phyloP scores from a whole-genome alignment of 2,797 vertebrate species.

The Loris lydekkerianus region DNA sequence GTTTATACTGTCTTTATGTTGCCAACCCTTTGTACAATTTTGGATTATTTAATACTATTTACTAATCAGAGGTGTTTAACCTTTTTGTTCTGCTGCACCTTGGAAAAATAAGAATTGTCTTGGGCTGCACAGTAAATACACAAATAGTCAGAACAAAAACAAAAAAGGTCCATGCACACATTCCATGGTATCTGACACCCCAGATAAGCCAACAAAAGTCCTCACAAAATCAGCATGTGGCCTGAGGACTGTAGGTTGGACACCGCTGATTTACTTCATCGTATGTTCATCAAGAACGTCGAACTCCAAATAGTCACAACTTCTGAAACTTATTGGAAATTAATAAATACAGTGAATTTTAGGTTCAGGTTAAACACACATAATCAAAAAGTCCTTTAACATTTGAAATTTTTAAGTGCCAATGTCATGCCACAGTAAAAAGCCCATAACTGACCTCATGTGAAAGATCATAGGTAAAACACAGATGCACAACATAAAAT shows the following conservation, averaged over 20 bases:
- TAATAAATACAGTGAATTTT: not conserved
- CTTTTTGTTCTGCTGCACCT: too few relatives aligned
- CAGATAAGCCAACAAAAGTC: too few relatives aligned
- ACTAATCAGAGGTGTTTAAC: slow-evolving; percentile 10
- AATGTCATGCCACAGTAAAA: not conserved
- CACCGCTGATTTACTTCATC: not conserved
- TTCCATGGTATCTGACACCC: too few relatives aligned
- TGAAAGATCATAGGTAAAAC: not conserved
- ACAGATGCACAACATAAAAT: not conserved
- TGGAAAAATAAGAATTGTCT: too few relatives aligned
- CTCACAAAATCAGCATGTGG: too few relatives aligned
- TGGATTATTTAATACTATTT: slow-evolving; percentile 24
- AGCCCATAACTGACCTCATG: not conserved
- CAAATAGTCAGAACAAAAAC: too few relatives aligned
- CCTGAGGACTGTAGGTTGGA: too few relatives aligned
- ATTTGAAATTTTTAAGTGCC: not conserved
- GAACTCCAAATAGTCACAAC: not conserved
- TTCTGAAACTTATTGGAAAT: not conserved
- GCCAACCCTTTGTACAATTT: not conserved
- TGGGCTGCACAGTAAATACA: too few relatives aligned
- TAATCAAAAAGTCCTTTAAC: not conserved
- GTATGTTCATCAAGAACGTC: not conserved
- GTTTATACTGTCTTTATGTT: slow-evolving; percentile 12
- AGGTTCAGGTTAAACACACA: not conserved
- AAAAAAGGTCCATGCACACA: too few relatives aligned